Percentiles rank a stretch among this genome's conserved stretches.
phyloP scores from a whole-genome alignment of 2,113 vertebrate genomes.

The Catharus minimus region DNA sequence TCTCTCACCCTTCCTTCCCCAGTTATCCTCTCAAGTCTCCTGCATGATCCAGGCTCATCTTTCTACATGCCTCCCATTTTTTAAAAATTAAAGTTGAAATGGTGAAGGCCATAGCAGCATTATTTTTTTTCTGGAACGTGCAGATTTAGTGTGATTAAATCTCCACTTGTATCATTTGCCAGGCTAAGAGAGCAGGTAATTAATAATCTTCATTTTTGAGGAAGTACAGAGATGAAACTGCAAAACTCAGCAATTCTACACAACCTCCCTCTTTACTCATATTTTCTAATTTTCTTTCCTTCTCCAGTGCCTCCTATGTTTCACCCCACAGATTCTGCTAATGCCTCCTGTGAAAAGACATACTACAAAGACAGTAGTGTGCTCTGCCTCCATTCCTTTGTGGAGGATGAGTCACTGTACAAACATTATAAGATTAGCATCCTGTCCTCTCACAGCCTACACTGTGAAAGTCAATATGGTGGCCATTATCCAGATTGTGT shows the following conservation, averaged over 20 bases:
- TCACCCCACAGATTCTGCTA: not conserved
- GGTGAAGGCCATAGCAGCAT: not conserved
- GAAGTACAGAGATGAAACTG: not conserved
- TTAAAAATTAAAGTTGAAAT: not conserved
- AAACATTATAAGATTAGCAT: slow-evolving; percentile 32
- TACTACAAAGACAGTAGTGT: not conserved
- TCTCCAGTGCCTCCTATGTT: not conserved
- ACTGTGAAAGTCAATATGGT: slow-evolving; percentile 43
- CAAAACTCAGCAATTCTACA: not conserved
- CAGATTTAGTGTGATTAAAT: not conserved
- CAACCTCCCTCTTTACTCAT: not conserved
- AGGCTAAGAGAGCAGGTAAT: not conserved
- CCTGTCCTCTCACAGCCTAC: not conserved
- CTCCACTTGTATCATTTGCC: not conserved
- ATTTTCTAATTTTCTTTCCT: not conserved
- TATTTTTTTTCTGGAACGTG: not conserved
- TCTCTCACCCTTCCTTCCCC: not conserved
- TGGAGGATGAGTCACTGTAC: slow-evolving; percentile 37
- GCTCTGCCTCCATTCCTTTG: not conserved
- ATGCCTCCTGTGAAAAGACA: not conserved
- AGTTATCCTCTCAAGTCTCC: not conserved
- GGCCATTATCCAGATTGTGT: slow-evolving; percentile 37
- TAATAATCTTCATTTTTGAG: not conserved
- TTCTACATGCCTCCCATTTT: not conserved
- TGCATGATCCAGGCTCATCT: not conserved